Conservation (phyloP, 2,113 vertebrate genomes). For the Dicrurus megarhynchus region DNA sequence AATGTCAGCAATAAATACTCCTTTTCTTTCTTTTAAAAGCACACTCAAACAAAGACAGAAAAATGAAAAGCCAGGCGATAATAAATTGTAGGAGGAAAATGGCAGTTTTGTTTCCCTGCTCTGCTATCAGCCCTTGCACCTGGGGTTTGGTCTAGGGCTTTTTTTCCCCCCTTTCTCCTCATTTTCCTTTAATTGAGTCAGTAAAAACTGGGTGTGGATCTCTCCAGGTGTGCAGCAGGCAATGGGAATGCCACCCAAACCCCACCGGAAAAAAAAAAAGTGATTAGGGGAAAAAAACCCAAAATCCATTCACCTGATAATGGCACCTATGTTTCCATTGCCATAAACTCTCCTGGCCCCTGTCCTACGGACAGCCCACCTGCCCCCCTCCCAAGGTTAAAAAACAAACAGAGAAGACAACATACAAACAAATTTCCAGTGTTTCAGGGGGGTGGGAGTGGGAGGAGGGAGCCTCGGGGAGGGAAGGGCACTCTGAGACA, state of each 20-base stretch:
- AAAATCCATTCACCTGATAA: neutral
- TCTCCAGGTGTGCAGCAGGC: neutral
- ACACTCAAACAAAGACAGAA: conserved; percentile 7
- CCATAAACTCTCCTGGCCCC: neutral
- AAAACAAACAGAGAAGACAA: conserved; percentile 50
- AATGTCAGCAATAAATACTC: conserved; percentile 47
- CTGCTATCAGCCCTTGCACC: conserved; percentile 39
- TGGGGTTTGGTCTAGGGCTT: neutral
- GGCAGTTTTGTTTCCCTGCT: conserved; percentile 41
- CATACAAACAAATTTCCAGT: conserved; percentile 77
- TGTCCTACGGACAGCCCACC: neutral
- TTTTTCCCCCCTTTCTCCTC: neutral
- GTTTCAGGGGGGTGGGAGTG: conserved; percentile 36
- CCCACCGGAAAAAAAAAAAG: neutral
- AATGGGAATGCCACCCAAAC: neutral
- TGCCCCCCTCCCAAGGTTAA: conserved; percentile 15
- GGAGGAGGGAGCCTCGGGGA: conserved; percentile 10
- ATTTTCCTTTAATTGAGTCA: neutral
- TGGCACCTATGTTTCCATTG: neutral
- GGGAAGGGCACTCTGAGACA: conserved; percentile 59
- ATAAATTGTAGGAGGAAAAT: conserved; percentile 30
- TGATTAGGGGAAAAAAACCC: neutral
- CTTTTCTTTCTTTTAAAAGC: conserved; percentile 10
- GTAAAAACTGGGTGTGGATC: neutral
- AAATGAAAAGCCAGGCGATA: conserved; percentile 42